A percentile compares a stretch with the other conserved stretches of the same genome.
Evolutionary conservation across 2,113 vertebrate genomes (phyloP).

Genomic region (Balaeniceps rex): DNA sequence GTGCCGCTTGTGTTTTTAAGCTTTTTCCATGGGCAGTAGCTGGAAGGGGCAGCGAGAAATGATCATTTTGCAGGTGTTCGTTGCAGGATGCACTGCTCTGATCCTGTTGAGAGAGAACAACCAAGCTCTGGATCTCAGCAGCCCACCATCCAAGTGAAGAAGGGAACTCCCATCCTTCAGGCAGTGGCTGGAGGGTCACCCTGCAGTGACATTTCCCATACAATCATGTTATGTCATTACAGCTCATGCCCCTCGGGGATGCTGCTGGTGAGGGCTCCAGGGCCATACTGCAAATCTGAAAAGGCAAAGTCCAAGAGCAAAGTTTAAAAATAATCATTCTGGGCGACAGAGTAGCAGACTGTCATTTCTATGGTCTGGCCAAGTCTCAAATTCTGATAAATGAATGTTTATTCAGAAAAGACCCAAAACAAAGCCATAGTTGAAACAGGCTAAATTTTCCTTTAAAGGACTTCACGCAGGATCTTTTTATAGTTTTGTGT

Average conservation of each 20-base stretch:
- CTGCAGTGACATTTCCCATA: background rate
- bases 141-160: background rate
- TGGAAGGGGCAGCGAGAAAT: background rate
- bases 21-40: background rate
- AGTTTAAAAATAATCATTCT: constrained; percentile 36
- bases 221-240: background rate
- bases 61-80: background rate
- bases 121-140: background rate
- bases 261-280: background rate
- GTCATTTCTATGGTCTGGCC: constrained; percentile 3
- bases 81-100: background rate
- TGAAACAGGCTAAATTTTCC: constrained; percentile 8
- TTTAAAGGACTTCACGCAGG: background rate
- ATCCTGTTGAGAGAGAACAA: background rate
- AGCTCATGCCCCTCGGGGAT: background rate
- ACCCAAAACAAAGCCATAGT: constrained; percentile 40
- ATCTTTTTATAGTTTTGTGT: constrained; percentile 34
- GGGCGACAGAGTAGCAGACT: background rate
- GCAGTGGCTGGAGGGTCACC: background rate
- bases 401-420: constrained; percentile 50
- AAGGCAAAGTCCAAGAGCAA: background rate
- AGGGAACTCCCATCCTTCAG: background rate
- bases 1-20: background rate
- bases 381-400: constrained; percentile 23
- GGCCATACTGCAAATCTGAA: background rate